Conservation (phyloP, 2,888 invertebrate species). For the Drepanosiphum platanoidis region DNA sequence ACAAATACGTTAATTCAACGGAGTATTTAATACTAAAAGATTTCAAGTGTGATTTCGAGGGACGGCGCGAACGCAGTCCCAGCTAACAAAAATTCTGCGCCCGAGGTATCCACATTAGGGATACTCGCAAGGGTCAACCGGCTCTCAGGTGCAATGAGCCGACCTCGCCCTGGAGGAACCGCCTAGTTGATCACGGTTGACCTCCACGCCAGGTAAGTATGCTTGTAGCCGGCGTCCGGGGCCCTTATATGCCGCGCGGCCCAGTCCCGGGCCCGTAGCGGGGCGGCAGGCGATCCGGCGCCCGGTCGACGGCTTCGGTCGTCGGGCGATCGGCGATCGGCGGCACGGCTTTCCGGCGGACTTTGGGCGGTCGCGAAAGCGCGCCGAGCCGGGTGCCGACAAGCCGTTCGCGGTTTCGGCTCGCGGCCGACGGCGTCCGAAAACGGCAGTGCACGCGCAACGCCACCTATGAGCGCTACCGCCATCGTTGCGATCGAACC, state of each 20-base stretch:
- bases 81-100: conserved; percentile 61
- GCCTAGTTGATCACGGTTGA: conserved; percentile 77
- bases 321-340: too few relatives aligned
- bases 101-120: conserved; percentile 79
- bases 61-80: conserved; percentile 62
- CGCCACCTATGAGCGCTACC: not conserved
- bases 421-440: not conserved
- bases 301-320: too few relatives aligned
- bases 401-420: not conserved
- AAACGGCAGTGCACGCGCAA: not conserved
- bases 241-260: not conserved
- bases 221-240: not conserved
- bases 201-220: conserved; percentile 70
- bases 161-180: conserved; percentile 78
- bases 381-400: not conserved
- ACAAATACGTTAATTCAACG: too few relatives aligned
- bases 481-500: not conserved
- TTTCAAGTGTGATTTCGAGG: too few relatives aligned
- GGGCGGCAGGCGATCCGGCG: too few relatives aligned
- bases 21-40: too few relatives aligned
- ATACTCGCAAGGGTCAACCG: conserved; percentile 68
- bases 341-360: too few relatives aligned
- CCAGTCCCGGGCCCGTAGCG: conserved; percentile 66
- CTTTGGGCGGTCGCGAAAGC: not conserved
- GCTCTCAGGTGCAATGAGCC: conserved; percentile 74